phyloP scores from a whole-genome alignment of 2,797 vertebrate genomes.

The Epinephelus awoara region DNA sequence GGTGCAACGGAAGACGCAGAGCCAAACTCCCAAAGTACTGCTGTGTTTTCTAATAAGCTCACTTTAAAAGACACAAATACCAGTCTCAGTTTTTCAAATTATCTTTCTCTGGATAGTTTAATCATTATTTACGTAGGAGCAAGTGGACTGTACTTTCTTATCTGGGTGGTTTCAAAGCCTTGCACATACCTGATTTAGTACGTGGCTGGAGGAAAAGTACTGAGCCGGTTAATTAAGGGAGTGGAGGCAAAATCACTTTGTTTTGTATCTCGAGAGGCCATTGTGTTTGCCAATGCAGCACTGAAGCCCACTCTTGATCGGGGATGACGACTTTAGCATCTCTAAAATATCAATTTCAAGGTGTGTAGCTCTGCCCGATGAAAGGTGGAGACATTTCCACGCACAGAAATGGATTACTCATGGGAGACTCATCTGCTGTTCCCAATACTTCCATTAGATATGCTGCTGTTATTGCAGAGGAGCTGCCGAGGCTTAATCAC shows the following conservation, averaged over 20 bases:
- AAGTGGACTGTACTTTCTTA: not conserved
- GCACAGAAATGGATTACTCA: slow-evolving; percentile 70
- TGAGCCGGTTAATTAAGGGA: slow-evolving; percentile 39
- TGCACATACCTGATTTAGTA: slow-evolving; percentile 19
- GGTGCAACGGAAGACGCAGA: slow-evolving; percentile 54
- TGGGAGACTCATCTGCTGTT: slow-evolving; percentile 68
- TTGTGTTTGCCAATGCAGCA: slow-evolving; percentile 41
- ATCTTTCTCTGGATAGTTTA: slow-evolving; percentile 2
- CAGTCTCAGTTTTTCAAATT: slow-evolving; percentile 19
- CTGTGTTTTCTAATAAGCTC: slow-evolving; percentile 35
- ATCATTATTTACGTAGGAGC: slow-evolving; percentile 20
- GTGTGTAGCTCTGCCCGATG: slow-evolving; percentile 67
- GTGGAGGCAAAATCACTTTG: slow-evolving; percentile 38
- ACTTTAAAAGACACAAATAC: slow-evolving; percentile 15
- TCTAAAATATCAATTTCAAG: slow-evolving; percentile 81
- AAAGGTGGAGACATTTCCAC: slow-evolving; percentile 72
- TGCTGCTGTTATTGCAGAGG: slow-evolving; percentile 59
- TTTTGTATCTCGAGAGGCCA: slow-evolving; percentile 19
- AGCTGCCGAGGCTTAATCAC: slow-evolving; percentile 51
- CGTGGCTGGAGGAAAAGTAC: slow-evolving; percentile 16
- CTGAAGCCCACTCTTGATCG: slow-evolving; percentile 36
- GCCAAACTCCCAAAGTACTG: slow-evolving; percentile 37
- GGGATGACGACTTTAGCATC: slow-evolving; percentile 35
- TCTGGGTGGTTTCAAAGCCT: slow-evolving; percentile 32
- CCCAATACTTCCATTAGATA: slow-evolving; percentile 60